These are phyloP conservation scores for Neoaliturus tenellus DNA, from an alignment of 2,888 invertebrate species.

Conservation along the genomic window DNA sequence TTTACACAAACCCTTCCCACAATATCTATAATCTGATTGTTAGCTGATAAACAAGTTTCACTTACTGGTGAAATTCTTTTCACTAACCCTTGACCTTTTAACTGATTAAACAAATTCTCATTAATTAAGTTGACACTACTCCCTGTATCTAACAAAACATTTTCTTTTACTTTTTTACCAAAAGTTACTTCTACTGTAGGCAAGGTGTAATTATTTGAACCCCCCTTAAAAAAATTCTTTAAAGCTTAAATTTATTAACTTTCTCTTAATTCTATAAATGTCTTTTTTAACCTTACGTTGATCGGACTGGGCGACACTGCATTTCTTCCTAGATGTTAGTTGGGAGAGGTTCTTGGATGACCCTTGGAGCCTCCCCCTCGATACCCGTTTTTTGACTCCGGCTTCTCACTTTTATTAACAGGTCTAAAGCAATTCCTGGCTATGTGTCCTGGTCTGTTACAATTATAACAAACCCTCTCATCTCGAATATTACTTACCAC, in stretches of 20 bases:
- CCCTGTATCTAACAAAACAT: neutral
- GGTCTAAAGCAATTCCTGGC: neutral
- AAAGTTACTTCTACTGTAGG: neutral
- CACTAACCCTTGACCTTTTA: neutral
- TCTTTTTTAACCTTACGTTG: neutral
- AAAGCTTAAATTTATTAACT: neutral
- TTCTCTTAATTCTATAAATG: neutral
- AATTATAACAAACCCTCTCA: neutral
- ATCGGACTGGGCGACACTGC: neutral
- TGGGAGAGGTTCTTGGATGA: no score
- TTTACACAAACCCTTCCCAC: no score
- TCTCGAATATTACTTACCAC: neutral
- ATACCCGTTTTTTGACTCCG: neutral
- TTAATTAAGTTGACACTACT: neutral
- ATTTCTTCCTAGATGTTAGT: neutral
- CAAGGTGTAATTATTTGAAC: neutral
- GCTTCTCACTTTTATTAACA: neutral
- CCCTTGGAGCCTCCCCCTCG: neutral
- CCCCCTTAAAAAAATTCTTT: neutral
- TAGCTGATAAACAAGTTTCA: no score
- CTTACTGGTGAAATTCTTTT: no score
- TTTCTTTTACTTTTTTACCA: no score
- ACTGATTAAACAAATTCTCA: neutral
- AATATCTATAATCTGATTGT: no score
- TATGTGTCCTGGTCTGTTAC: neutral